A percentile compares a stretch with the other conserved stretches of the same genome.
phyloP scores from a whole-genome alignment of 2,888 invertebrate genomes.

The Macroteleia sp. region DNA sequence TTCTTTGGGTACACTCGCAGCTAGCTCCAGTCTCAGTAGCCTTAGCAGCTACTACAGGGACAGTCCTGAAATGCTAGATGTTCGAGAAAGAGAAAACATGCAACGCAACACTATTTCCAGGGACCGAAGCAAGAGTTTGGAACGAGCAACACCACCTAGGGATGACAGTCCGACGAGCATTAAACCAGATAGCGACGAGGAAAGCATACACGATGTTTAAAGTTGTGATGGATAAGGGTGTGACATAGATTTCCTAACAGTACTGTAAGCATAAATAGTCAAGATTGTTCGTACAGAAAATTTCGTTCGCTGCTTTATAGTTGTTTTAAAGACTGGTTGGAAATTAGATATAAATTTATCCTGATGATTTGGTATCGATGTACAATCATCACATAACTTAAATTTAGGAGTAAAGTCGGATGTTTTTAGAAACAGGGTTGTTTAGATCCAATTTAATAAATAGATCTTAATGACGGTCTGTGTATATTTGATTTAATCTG shows the following conservation, averaged over 20 bases:
- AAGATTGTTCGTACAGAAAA: no score
- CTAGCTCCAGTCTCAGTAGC: conserved; percentile 85
- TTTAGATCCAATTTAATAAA: no score
- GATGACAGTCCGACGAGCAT: conserved; percentile 80
- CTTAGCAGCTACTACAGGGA: conserved; percentile 80
- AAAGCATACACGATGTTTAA: conserved; percentile 83
- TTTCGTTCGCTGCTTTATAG: no score
- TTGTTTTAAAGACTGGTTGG: no score
- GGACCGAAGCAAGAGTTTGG: conserved; percentile 77
- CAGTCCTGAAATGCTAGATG: conserved; percentile 76
- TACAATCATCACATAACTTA: no score
- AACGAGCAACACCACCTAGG: conserved; percentile 73
- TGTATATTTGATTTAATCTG: no score
- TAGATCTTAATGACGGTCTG: no score
- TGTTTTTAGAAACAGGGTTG: no score
- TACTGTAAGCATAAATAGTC: background rate
- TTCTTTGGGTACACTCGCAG: conserved; percentile 88
- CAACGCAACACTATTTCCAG: conserved; percentile 71
- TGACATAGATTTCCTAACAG: conserved; percentile 1
- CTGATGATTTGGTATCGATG: no score
- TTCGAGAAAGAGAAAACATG: conserved; percentile 71
- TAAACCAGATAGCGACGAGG: conserved; percentile 81
- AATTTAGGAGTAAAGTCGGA: no score
- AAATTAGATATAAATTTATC: no score
- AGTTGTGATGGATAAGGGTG: conserved; percentile 24